Conservation (phyloP, 2,888 invertebrate genomes). For the Andrena bicolor region DNA sequence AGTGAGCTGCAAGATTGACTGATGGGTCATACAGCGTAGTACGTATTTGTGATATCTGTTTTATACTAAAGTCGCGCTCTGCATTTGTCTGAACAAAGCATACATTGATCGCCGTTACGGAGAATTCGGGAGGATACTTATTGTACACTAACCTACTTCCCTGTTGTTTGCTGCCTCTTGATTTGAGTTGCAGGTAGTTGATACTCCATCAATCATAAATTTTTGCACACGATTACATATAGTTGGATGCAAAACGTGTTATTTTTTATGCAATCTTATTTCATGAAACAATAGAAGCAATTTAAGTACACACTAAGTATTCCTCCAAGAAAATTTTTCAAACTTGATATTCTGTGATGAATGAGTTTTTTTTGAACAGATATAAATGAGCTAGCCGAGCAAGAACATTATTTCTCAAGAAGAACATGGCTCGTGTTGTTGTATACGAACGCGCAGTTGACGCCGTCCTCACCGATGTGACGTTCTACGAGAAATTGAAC, state of each 20-base stretch:
- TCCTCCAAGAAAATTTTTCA: neutral
- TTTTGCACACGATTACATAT: too few relatives aligned
- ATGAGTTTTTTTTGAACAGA: neutral
- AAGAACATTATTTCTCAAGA: slow-evolving; percentile 9
- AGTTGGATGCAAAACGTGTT: neutral
- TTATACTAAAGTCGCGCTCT: neutral
- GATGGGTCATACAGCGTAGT: neutral
- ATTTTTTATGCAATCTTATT: neutral
- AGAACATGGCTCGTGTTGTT: slow-evolving; percentile 65
- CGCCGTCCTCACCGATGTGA: slow-evolving; percentile 12
- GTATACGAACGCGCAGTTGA: slow-evolving; percentile 58
- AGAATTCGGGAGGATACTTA: neutral
- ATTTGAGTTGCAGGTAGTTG: too few relatives aligned
- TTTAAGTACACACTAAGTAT: neutral
- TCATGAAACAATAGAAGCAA: neutral
- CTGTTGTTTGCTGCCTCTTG: too few relatives aligned
- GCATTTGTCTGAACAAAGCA: neutral
- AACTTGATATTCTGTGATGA: neutral
- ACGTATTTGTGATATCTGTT: neutral
- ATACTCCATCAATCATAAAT: too few relatives aligned
- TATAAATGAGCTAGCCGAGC: neutral
- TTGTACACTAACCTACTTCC: neutral
- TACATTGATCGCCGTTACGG: neutral
- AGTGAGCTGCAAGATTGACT: neutral
- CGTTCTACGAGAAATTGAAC: neutral